Base-by-base conservation (phyloP, 2,888 invertebrate genomes). In the Aphodius sticticus region DNA sequence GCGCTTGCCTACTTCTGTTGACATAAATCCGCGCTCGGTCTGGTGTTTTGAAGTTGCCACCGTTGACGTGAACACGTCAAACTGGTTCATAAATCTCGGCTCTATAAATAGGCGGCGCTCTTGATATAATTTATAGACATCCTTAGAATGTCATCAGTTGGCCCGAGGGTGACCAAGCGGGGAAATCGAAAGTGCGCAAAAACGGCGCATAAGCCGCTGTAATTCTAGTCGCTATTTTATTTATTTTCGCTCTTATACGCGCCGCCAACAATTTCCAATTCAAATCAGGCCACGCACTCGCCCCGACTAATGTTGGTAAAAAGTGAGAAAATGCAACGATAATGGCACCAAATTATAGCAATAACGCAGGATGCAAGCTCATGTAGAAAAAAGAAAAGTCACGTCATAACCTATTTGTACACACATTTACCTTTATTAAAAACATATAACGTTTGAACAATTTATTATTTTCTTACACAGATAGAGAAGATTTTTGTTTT, bases 41-140 rank as follows among this genome's bases (percentile, higher is more conserved):
- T 36, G 37, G 37, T 53, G 53, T 36, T 74, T 37, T 35, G 74
- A 36, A 71, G 71, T 16, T 71, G 15, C 74, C 53, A 36, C 74
- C 35, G 74, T 37, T 36, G 74, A 74, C 74, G 74, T 37, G 74
- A 35, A 37, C 74, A 35, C 16, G 74, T n/a, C 36, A 35, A 37
- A 74, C 74, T 36, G 74, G 74, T 74, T 74, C 74, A n/a, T 74
- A 35, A 36, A 35, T 36, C 37, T 36, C 35, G n/a, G 35, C 74
- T n/a, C 36, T 37, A 74, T 74, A 74, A 74, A 74, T 74, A 74
- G 74, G 6, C 74, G 26, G 26, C 26, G 26, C 26, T 26, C 26
- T 71, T 71, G 35, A 71, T 74, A 74, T 74, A 74, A 74, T 74
- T 74, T 74, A 74, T 74, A 74, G 74, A 74, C 35, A 74, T 36